Base-by-base conservation (phyloP, 2,888 invertebrate genomes). In the Miltochrista miniata region DNA sequence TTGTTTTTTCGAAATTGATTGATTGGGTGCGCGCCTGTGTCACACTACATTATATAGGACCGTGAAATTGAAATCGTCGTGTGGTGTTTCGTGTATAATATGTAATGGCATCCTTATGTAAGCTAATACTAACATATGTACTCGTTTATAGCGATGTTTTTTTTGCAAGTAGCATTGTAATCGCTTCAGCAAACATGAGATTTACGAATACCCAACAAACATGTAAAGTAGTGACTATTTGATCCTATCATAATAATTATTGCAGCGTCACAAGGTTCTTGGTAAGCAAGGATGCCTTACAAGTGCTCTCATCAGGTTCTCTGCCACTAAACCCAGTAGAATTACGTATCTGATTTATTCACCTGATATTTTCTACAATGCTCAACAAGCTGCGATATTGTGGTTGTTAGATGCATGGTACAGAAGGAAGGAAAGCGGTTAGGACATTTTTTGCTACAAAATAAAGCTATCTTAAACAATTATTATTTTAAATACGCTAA, bases 291-390 rank as follows among this genome's bases (percentile, higher is more conserved):
- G 61, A 59, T 65, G 61, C 65, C 53, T 55, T 66, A 61, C 59
- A 59, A 63, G 61, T 50, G 47, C 56, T 46, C 55, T 62, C 61
- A 61, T 64, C 61, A 64, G 60, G 47, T 56, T 41, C 41, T 48
- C 45, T 59, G 58, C 57, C 45, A 43, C 46, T 64, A 58, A 64
- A 65, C 53, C 53, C 46, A 50, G 59, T 65, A 72, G 71, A 70
- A 67, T 72, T 68, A 72, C 54, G 63, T 55, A 56, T 56, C 48
- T 54, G 64, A 76, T 74, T 72, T 77, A 74, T 70, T 60, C 65
- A 48, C 54, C 48, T 56, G 59, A 68, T 69, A 68, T 63, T 65
- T 64, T 57, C 54, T 60, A 48, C 66, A 64, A 65, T 65, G 59
- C 71, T 60, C 59, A 56, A 54, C 52, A 43, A 40, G 56, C 33